These are phyloP conservation scores for Scomber colias DNA, from an alignment of 2,113 vertebrate species.

Conservation along the genomic window DNA sequence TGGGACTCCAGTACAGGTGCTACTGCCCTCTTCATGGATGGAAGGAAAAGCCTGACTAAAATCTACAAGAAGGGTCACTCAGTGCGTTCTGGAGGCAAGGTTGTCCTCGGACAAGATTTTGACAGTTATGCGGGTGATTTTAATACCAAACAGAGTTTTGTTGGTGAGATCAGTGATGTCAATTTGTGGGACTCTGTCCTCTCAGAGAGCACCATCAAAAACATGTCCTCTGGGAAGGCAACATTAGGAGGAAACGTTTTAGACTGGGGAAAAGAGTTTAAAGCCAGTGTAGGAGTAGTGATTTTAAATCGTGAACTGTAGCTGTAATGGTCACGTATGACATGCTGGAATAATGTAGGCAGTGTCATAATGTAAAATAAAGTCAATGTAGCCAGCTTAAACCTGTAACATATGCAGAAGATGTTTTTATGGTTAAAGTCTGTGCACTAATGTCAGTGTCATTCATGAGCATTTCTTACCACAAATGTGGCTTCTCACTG, in stretches of 20 bases:
- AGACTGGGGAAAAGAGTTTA: slow-evolving; percentile 64
- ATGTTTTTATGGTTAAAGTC: not conserved
- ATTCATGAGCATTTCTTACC: too few relatives aligned
- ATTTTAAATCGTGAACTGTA: slow-evolving; percentile 30
- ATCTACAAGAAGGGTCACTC: slow-evolving; percentile 21
- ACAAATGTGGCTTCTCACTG: too few relatives aligned
- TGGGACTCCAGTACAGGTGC: slow-evolving; percentile 64
- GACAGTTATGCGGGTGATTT: not conserved
- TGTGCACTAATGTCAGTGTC: too few relatives aligned
- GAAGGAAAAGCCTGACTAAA: slow-evolving; percentile 58
- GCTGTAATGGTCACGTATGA: not conserved
- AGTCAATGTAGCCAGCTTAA: not conserved
- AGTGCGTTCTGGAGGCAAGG: fast-evolving
- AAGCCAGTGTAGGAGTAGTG: too few relatives aligned
- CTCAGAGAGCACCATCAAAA: slow-evolving; percentile 1
- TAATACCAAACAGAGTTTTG: slow-evolving; percentile 39
- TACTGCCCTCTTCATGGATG: slow-evolving; percentile 26
- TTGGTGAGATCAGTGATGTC: slow-evolving; percentile 63
- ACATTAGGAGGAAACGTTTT: slow-evolving; percentile 21
- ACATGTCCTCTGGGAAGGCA: not conserved
- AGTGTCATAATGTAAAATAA: too few relatives aligned
- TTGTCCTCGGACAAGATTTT: slow-evolving; percentile 65
- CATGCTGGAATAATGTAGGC: not conserved
- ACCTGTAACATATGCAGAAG: not conserved
- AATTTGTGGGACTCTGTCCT: slow-evolving; percentile 66